Conservation (phyloP, 1,140 invertebrate species). For the Bicyclus anynana region DNA sequence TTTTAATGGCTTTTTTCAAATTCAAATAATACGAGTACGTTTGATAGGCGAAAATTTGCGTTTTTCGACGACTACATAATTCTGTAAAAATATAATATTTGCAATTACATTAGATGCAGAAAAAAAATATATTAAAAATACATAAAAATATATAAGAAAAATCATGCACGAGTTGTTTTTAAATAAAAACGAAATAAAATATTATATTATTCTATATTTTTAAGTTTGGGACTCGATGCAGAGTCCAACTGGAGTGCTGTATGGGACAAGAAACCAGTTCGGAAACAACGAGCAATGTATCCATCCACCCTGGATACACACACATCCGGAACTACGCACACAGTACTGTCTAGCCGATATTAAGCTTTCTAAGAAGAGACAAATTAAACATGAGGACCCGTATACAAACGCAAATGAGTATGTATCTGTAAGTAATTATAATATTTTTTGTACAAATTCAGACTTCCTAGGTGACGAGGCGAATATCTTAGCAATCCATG, state of each 20-base stretch:
- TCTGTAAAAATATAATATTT: too few species aligned
- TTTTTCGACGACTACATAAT: too few species aligned
- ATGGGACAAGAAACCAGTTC: neutral
- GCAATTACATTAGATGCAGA: too few species aligned
- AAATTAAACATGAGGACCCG: neutral
- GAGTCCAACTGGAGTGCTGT: neutral
- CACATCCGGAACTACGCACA: neutral
- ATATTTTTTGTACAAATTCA: neutral
- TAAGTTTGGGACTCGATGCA: constrained; percentile 4
- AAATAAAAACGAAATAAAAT: too few species aligned
- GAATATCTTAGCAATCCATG: too few species aligned
- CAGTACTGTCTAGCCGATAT: neutral
- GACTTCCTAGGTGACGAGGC: too few species aligned
- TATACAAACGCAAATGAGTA: neutral
- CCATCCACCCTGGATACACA: neutral
- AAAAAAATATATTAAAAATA: too few species aligned
- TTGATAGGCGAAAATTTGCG: too few species aligned
- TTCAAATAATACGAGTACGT: too few species aligned
- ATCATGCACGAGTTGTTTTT: too few species aligned
- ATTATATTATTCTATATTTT: neutral
- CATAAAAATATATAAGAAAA: too few species aligned
- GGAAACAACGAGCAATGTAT: neutral
- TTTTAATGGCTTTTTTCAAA: too few species aligned
- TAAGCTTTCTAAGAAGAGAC: neutral
- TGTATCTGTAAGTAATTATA: neutral